Evolutionary conservation across 2,797 vertebrate genomes (phyloP), one percentile per base, ranked within the genome.

Genomic region (Danio jaintianensis): DNA sequence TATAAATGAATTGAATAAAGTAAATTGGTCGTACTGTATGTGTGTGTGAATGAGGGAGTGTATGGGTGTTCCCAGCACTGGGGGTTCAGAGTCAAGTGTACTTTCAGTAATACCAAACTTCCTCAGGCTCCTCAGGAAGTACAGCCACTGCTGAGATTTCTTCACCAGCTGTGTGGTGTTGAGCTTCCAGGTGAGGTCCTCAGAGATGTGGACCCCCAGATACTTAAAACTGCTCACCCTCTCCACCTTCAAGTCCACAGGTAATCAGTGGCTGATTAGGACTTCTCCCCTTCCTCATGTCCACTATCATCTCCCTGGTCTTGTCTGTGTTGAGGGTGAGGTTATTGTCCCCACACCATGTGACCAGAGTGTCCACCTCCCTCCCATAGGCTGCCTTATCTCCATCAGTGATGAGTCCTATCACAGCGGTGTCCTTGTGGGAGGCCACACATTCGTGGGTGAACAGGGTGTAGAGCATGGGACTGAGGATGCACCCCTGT

Each of bases 401-500:
- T 15, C 58, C 22, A 0, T 22, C 58, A 61, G 58, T 15, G 13
- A 38, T 61, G 6, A 6, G 22, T 38, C 58, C 58, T 59, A 55
- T 55, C 59, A 62, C 59, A 15, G 10, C 29, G 36, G 59, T 40
- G 36, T 66, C 40, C n/a, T 38, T 38, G 38, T 56, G 7, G 38
- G 71, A 9, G 12, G 50, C 16, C 8, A 53, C 45, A 56, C 52
- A 56, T 36, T 72, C 52, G 15, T 72, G 22, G 36, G 52, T 72
- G 52, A 71, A 42, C 16, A 55, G 47, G 29, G 69, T 71, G 48
- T 71, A 38, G 20, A 71, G 69, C 16, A 38, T 29, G 36, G 13
- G 22, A 13, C 50, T 72, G 16, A 72, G 52, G n/a, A 58, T 15
- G 58, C 52, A 73, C 9, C 50, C 36, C 50, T 74, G 71, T 22